phyloP scores from a whole-genome alignment of 2,888 invertebrate genomes.

The Marasmarcha lunaedactyla region DNA sequence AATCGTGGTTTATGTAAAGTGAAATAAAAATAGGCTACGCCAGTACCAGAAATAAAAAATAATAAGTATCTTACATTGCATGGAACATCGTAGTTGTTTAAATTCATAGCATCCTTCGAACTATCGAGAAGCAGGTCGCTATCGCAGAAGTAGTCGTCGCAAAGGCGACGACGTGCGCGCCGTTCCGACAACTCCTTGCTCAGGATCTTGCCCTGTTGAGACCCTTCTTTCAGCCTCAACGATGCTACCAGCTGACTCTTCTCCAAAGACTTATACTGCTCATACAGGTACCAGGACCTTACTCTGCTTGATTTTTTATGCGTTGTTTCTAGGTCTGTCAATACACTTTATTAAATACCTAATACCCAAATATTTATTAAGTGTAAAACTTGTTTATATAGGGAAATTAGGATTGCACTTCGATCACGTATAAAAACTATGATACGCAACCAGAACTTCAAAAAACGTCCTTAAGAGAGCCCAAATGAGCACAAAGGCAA shows the following conservation, averaged over 20 bases:
- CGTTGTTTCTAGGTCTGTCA: conserved; percentile 36
- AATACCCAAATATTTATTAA: background rate
- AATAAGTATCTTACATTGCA: no score
- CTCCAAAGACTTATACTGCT: conserved; percentile 53
- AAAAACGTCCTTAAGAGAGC: no score
- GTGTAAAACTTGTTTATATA: no score
- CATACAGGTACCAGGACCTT: conserved; percentile 57
- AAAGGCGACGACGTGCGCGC: conserved; percentile 35
- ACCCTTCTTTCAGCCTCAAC: conserved; percentile 35
- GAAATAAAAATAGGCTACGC: no score
- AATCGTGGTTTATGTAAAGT: no score
- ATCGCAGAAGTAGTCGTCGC: conserved; percentile 24
- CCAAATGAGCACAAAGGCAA: no score
- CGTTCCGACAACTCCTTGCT: conserved; percentile 43
- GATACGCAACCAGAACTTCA: no score
- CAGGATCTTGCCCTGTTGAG: conserved; percentile 41
- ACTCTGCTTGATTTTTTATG: conserved; percentile 42
- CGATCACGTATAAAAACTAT: no score
- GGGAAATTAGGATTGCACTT: no score
- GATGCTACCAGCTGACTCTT: conserved; percentile 44
- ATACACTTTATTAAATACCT: no score
- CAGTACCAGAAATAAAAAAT: no score
- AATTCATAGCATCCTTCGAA: background rate
- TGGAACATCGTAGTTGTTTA: background rate
- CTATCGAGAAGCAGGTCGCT: background rate